phyloP scores from a whole-genome alignment of 2,888 invertebrate species.

The Dasypogon diadema region DNA sequence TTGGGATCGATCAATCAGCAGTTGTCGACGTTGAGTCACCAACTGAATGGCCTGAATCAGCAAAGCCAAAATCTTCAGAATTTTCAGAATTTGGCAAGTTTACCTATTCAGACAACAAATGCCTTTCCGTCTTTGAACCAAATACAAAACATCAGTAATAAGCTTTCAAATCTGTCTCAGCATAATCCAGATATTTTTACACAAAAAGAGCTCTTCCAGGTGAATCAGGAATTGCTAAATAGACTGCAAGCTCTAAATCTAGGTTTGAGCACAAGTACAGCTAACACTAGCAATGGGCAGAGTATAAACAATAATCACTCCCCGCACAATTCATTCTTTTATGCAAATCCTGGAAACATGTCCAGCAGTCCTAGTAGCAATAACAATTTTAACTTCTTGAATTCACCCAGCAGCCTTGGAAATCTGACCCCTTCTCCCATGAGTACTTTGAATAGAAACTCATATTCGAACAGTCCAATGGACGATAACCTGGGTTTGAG shows the following conservation, averaged over 20 bases:
- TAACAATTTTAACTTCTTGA: slow-evolving; percentile 64
- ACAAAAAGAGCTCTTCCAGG: slow-evolving; percentile 68
- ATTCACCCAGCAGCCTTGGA: slow-evolving; percentile 61
- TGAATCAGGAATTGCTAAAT: slow-evolving; percentile 68
- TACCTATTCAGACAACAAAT: slow-evolving; percentile 57
- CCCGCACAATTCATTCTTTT: slow-evolving; percentile 67
- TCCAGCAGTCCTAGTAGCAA: slow-evolving; percentile 63
- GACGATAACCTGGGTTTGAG: slow-evolving; percentile 63
- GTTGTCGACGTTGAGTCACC: slow-evolving; percentile 66
- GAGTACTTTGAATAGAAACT: slow-evolving; percentile 66
- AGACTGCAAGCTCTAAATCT: slow-evolving; percentile 67
- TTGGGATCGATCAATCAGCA: slow-evolving; percentile 68
- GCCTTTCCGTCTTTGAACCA: slow-evolving; percentile 66
- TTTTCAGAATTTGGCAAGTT: slow-evolving; percentile 62
- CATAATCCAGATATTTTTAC: slow-evolving; percentile 56
- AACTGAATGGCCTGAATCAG: slow-evolving; percentile 67
- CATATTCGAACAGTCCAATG: slow-evolving; percentile 65
- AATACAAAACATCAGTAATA: slow-evolving; percentile 65
- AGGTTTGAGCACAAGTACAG: slow-evolving; percentile 58
- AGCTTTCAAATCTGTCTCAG: slow-evolving; percentile 63
- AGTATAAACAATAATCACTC: slow-evolving; percentile 60
- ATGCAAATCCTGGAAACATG: slow-evolving; percentile 65
- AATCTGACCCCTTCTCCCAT: slow-evolving; percentile 66
- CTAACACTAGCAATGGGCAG: slow-evolving; percentile 48
- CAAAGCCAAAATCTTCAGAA: slow-evolving; percentile 68